Evolutionary conservation across 2,113 vertebrate species (phyloP).

Genomic region (Strix uralensis): DNA sequence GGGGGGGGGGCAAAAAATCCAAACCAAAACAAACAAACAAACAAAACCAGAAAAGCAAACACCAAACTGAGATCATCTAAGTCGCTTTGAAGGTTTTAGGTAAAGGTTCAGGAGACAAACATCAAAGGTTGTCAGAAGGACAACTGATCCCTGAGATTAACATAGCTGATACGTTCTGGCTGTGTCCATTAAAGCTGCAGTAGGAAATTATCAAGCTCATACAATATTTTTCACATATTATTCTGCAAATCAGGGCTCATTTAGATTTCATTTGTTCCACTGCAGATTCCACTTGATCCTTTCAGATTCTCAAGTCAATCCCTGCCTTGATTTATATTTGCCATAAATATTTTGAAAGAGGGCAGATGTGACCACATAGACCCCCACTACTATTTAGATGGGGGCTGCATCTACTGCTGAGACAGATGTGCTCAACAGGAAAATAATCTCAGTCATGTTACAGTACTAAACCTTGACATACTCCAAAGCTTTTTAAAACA

Average conservation of each 20-base stretch:
- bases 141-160: neutral
- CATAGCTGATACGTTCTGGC: neutral
- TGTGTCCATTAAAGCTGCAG: neutral
- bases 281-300: neutral
- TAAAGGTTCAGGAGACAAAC: neutral
- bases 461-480: neutral
- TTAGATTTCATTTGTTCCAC: neutral
- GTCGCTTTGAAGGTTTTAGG: neutral
- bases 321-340: slow-evolving; percentile 1
- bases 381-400: neutral
- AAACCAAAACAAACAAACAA: neutral
- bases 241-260: neutral
- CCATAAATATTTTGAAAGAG: slow-evolving; percentile 34
- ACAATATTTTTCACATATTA: neutral
- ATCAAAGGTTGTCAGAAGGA: neutral
- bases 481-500: slow-evolving; percentile 37
- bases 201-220: neutral
- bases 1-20: no score
- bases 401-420: neutral
- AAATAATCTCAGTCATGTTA: neutral
- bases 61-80: neutral
- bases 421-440: neutral
- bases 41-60: neutral
- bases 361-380: neutral
- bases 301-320: neutral